These are phyloP conservation scores for Chydorus sphaericus DNA, from an alignment of 2,888 invertebrate species.

Conservation along the genomic window DNA sequence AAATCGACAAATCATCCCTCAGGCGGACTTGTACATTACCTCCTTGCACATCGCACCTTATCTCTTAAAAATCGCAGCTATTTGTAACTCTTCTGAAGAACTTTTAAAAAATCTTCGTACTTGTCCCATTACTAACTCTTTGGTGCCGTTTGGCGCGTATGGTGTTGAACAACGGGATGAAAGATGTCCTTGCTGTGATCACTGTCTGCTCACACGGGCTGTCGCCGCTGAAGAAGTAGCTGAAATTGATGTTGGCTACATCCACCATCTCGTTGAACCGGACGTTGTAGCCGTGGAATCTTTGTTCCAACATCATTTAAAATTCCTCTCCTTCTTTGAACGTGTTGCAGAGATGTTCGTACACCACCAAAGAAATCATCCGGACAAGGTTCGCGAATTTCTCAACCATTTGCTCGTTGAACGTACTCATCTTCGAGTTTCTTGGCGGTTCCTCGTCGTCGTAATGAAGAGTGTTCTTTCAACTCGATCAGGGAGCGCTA, in stretches of 20 bases:
- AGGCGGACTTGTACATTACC: neutral
- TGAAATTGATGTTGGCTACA: neutral
- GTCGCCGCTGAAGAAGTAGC: neutral
- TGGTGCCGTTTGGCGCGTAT: neutral
- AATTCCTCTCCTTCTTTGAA: neutral
- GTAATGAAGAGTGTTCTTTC: neutral
- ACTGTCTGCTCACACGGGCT: neutral
- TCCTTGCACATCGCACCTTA: too few relatives aligned
- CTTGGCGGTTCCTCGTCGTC: slow-evolving; percentile 3
- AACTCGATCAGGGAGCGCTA: neutral
- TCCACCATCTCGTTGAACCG: neutral
- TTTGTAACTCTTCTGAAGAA: neutral
- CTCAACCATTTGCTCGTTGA: neutral
- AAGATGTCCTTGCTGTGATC: slow-evolving; percentile 2
- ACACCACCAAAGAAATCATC: neutral
- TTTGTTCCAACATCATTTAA: neutral
- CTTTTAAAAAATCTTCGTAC: neutral
- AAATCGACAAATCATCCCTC: neutral
- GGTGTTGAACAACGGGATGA: too few relatives aligned
- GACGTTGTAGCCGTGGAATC: neutral
- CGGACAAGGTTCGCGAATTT: neutral
- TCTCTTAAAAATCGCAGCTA: neutral
- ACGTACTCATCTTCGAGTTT: neutral
- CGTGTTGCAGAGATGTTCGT: neutral
- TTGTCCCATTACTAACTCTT: neutral